Percentiles rank a stretch among this genome's conserved stretches.
Evolutionary conservation across 2,888 invertebrate genomes (phyloP).

Genomic region (Seira ritae): DNA sequence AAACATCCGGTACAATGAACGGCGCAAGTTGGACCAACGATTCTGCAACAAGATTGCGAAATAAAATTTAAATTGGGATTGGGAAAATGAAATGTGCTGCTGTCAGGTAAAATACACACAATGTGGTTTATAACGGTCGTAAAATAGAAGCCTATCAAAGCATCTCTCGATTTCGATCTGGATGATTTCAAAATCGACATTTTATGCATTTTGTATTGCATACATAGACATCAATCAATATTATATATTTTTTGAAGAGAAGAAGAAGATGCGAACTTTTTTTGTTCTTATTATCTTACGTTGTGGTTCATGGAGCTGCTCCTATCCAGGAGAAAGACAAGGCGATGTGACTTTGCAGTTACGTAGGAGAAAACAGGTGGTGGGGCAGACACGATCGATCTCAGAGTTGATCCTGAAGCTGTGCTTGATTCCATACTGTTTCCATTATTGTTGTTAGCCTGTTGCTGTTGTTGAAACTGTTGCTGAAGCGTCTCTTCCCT

Average conservation of each 20-base stretch:
- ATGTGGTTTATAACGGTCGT: constrained; percentile 15
- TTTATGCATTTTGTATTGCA: too few relatives aligned
- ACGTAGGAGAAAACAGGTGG: constrained; percentile 72
- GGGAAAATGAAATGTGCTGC: too few relatives aligned
- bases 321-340: constrained; percentile 72
- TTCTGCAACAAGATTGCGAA: constrained; percentile 65
- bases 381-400: constrained; percentile 68
- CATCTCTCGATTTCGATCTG: background rate
- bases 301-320: constrained; percentile 72
- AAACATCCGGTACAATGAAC: constrained; percentile 73
- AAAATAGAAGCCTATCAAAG: constrained; percentile 20
- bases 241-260: too few relatives aligned
- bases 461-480: constrained; percentile 34
- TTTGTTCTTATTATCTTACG: constrained; percentile 55
- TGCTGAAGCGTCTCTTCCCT: constrained; percentile 66
- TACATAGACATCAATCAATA: too few relatives aligned
- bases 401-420: constrained; percentile 64
- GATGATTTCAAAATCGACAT: too few relatives aligned
- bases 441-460: constrained; percentile 15
- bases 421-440: constrained; percentile 63
- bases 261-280: too few relatives aligned
- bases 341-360: constrained; percentile 72
- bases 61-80: too few relatives aligned
- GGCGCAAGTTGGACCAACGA: constrained; percentile 73
- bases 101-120: too few relatives aligned